Evolutionary conservation across 2,888 invertebrate species (phyloP).

Genomic region (Labia minor): DNA sequence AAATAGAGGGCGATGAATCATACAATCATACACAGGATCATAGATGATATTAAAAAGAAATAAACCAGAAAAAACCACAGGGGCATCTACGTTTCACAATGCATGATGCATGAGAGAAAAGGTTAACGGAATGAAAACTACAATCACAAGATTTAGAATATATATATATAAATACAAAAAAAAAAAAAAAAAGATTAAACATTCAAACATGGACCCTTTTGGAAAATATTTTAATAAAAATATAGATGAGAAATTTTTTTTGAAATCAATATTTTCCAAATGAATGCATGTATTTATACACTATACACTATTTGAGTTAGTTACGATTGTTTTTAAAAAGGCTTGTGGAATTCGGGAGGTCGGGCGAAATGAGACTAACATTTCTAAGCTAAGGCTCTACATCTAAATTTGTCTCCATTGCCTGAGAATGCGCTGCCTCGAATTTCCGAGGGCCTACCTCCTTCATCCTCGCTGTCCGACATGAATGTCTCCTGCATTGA

Average conservation of each 20-base stretch:
- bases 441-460: conserved; percentile 49
- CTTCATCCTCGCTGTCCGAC: conserved; percentile 98
- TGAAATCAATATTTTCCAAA: too few relatives aligned
- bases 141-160: conserved; percentile 14
- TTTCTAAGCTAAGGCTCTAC: not conserved
- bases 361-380: not conserved
- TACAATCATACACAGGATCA: conserved; percentile 16
- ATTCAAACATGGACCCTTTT: not conserved
- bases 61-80: conserved; percentile 9
- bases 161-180: conserved; percentile 19
- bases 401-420: not conserved
- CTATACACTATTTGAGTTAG: conserved; percentile 3
- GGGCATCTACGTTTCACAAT: not conserved
- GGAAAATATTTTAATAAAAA: too few relatives aligned
- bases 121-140: conserved; percentile 1
- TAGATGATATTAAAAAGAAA: conserved; percentile 15
- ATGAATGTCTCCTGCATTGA: conserved; percentile 98
- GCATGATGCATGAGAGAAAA: conserved; percentile 4
- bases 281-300: not conserved
- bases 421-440: not conserved
- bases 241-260: too few relatives aligned
- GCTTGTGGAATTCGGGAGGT: not conserved
- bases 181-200: conserved; percentile 25
- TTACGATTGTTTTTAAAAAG: not conserved
- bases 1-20: conserved; percentile 16